Percentiles rank a stretch among this genome's conserved stretches.
Conservation (phyloP, 1,140 invertebrate genomes). For the Neocloeon triangulifer region DNA sequence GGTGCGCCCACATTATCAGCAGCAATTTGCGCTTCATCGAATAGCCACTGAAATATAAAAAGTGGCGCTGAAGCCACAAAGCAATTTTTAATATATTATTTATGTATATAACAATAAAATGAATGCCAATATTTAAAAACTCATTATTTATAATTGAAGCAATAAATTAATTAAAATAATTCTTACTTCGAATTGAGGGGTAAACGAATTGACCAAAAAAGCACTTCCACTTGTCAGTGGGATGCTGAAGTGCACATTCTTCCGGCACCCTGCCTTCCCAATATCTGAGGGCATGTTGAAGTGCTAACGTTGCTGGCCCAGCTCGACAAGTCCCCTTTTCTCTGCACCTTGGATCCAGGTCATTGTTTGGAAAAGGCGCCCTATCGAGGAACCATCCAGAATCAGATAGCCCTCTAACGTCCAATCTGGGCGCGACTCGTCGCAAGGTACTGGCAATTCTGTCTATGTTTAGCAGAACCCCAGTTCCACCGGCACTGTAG, state of each 20-base stretch:
- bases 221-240: constrained; percentile 63
- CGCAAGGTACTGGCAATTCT: constrained; percentile 41
- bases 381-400: constrained; percentile 88
- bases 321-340: no score
- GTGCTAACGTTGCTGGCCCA: no score
- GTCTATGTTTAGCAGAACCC: constrained; percentile 78
- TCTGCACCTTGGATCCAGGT: no score
- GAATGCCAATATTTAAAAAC: background rate
- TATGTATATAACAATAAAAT: no score
- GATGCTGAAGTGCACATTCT: constrained; percentile 40
- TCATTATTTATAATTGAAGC: background rate
- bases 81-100: no score
- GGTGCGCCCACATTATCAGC: constrained; percentile 71
- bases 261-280: constrained; percentile 65
- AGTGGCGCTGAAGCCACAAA: constrained; percentile 55
- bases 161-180: background rate
- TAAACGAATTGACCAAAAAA: constrained; percentile 84
- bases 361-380: constrained; percentile 41
- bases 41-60: constrained; percentile 87
- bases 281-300: constrained; percentile 51
- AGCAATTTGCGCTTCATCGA: constrained; percentile 83
- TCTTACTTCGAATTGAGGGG: constrained; percentile 54
- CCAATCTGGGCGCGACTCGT: constrained; percentile 30
- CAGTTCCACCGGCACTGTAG: constrained; percentile 67
- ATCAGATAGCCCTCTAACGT: constrained; percentile 61